Base-by-base conservation (phyloP, 2,113 vertebrate species). In the Solea solea region DNA sequence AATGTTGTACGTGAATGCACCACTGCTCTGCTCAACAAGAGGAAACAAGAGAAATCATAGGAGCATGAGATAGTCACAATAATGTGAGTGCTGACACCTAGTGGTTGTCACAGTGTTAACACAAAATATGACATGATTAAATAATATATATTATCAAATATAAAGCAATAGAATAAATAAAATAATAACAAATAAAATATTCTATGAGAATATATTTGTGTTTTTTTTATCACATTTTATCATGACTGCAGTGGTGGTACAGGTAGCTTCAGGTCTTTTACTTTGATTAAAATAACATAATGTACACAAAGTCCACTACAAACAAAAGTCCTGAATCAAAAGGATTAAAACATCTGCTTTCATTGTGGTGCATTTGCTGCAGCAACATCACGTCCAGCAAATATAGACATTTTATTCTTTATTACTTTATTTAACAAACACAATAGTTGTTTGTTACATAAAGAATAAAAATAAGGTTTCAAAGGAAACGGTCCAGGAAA, bases 21-120 rank as follows among this genome's bases (percentile, higher is more conserved):
- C 87, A 72, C 4, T 40, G 10, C 12, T 2, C 3, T 6, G 56
- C 42, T 2, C 81, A 75, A 79, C 73, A 62, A 76, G 46, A 39
- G 48, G 5, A 9, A 9, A 0, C 54, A 83, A 76, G 70, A 82
- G 53, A 48, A 27, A 16, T 5, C 25, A 8, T 0, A 1, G 8
- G 3, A 48, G 64, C 49, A 12, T 0, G 40, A 50, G 3, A 25
- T 25, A 12, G 1, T 8, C 16, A 8, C 52, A 0, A 2, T 4
- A 0, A 51, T 11, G 0, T 68, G 55, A 70, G 63, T 83, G 64
- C 78, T 86, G 89, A 15, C 87, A 60, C 41, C 74, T 86, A 72
- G 0, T 4, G 83, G 64, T 0, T 0, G n/a, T n/a, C n/a, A 13
- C 8, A 34, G 56, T 44, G 42, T 44, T 49, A 14, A 49, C 15